Evolutionary conservation across 2,888 invertebrate genomes (phyloP), one percentile per base, ranked within the genome.

Genomic region (Sycophila texana): DNA sequence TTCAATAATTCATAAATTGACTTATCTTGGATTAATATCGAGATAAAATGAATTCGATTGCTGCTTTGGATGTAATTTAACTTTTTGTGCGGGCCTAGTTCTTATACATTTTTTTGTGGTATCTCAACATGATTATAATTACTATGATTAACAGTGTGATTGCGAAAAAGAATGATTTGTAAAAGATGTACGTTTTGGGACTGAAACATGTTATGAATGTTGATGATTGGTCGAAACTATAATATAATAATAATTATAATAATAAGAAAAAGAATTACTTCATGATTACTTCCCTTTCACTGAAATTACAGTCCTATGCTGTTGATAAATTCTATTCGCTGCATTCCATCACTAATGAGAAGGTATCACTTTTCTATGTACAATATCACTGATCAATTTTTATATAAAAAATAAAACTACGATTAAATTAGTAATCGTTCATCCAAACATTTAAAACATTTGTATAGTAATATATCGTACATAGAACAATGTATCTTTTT

Each of bases 231-330:
- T 81, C 77, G 71, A 77, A 68, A 80, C 77, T 81, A 77, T 77
- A 74, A 71, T 78, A 78, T 81, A 81, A 81, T 78, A 75, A 81
- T 78, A 68, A 80, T 80, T 77, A 80, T 60, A 68, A 74, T 72
- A 77, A 26, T 78, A 65, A 47, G 63, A 74, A 68, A 63, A 72
- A 67, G 26, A 5, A 77, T 73, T 72, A 57, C 26, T 55, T 60
- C 53, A 76, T 18, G 53, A 13, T 81, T 81, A 70, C 70, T 74
- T 39, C 63, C 55, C 63, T 80, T 86, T 85, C 84, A 85, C 82
- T 83, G 85, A 87, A 86, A 85, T 86, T 85, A 85, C 85, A 86
- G 87, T 86, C 85, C 84, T 80, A 51, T 76, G 73, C 61, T 66
- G 80, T 83, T 84, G 83, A 83, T 74, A 55, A 63, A 70, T 70